Base-by-base conservation (phyloP, 2,888 invertebrate genomes). In the Melanchra persicariae region DNA sequence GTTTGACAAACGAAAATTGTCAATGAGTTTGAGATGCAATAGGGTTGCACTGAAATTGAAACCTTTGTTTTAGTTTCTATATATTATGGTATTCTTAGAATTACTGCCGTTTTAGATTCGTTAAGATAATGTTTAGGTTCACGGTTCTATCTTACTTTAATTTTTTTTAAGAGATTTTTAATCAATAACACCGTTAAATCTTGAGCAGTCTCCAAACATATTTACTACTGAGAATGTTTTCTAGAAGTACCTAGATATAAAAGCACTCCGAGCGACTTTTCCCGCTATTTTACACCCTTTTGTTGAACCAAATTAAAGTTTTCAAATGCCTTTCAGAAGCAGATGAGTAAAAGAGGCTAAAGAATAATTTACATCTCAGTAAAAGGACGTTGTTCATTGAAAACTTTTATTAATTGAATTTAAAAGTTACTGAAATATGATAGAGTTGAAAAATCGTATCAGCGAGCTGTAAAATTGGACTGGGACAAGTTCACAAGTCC, bases 1-100 rank as follows among this genome's bases (percentile, higher is more conserved):
- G 84, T 85, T 83, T 77, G 72, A 85, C 79, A 79, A n/a, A 77
- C 76, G 52, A 71, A 66, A 37, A 66, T 76, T 80, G 70, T 64
- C 74, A 75, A 81, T 77, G 62, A 63, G 62, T 57, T 49, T 51
- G 30, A 69, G 43, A 40, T 75, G 64, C 63, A 74, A 68, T 51
- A 70, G 55, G 52, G 43, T 37, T 74, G 74, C 65, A 59, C 12
- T 58, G 17, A 24, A 43, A 40, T 40, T 45, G 0, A 24, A 17
- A 10, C 2, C 4, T 34, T n/a, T n/a, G n/a, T n/a, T n/a, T n/a
- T n/a, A n/a, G n/a, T n/a, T n/a, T n/a, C n/a, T n/a, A n/a, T n/a
- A n/a, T n/a, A n/a, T n/a, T n/a, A n/a, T n/a, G n/a, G n/a, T n/a
- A n/a, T n/a, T n/a, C n/a, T n/a, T n/a, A n/a, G n/a, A n/a, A n/a